Conservation (phyloP, 53 echinoderm and acorn worm genomes). For the Holothuria leucospilota region DNA sequence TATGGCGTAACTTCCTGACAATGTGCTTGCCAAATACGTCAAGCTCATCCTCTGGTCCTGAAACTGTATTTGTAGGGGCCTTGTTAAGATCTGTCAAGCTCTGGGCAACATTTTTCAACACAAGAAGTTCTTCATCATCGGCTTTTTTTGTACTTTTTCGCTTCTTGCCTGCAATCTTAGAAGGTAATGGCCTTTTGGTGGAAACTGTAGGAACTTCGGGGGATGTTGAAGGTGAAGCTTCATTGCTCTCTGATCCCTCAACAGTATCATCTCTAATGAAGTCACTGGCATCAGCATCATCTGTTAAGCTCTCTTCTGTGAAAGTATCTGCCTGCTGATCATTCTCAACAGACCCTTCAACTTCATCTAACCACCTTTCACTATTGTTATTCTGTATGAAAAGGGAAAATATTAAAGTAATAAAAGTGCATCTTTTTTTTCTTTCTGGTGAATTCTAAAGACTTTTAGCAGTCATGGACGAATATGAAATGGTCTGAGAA, state of each 20-base stretch:
- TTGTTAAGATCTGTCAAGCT: constrained; percentile 20
- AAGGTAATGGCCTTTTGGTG: constrained; percentile 15
- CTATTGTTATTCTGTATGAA: background rate
- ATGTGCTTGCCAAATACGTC: background rate
- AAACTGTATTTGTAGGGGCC: background rate
- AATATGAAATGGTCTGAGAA: no score
- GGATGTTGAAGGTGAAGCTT: background rate
- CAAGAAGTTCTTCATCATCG: constrained; percentile 1
- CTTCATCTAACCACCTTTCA: constrained; percentile 1
- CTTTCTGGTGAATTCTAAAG: no score
- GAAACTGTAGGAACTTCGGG: constrained; percentile 24
- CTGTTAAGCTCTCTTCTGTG: background rate
- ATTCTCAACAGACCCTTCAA: constrained; percentile 10
- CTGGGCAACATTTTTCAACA: constrained; percentile 12
- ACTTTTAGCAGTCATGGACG: no score
- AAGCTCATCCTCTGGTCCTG: background rate
- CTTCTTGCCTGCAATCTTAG: background rate
- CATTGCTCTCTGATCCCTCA: background rate
- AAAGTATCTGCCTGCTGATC: constrained; percentile 3
- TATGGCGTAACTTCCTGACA: background rate
- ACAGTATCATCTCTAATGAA: background rate
- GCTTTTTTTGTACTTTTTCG: background rate
- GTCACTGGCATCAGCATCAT: background rate
- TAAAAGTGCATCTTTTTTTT: background rate
- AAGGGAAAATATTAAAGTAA: background rate